A percentile compares a stretch with the other conserved stretches of the same genome.
Conservation (phyloP, 2,113 vertebrate genomes). For the Platysteira castanea region DNA sequence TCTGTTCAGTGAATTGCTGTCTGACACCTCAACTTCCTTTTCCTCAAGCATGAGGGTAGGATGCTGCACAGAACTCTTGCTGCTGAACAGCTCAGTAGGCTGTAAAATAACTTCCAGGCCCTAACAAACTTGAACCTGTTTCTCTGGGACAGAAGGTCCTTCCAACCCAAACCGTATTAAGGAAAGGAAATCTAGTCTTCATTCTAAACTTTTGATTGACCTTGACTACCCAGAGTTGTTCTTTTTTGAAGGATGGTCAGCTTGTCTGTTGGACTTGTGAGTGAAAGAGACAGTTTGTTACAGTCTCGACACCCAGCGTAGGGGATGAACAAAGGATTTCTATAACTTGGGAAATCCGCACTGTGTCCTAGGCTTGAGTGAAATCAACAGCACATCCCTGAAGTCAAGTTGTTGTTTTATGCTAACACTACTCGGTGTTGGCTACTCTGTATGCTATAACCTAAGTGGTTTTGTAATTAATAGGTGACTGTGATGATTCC, state of each 20-base stretch:
- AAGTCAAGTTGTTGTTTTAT: neutral
- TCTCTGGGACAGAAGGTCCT: neutral
- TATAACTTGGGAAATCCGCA: neutral
- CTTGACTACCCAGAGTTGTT: neutral
- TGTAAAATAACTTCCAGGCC: neutral
- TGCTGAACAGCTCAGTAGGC: neutral
- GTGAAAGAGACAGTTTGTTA: neutral
- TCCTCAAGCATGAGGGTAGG: neutral
- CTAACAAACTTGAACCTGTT: neutral
- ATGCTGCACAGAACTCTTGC: neutral
- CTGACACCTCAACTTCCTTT: neutral
- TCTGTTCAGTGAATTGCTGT: neutral
- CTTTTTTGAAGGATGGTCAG: neutral
- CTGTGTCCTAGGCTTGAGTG: neutral
- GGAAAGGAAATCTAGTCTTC: neutral
- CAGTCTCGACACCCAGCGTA: fast-evolving
- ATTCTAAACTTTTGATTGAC: neutral
- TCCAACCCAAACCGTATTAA: neutral
- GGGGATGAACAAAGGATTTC: neutral
- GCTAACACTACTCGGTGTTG: neutral
- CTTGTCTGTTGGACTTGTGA: neutral
- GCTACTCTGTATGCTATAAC: neutral
- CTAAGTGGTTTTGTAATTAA: neutral
- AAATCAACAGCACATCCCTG: neutral
- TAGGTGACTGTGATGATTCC: neutral